Evolutionary conservation across 2,113 vertebrate genomes (phyloP).

Genomic region (Myocastor coypus): DNA sequence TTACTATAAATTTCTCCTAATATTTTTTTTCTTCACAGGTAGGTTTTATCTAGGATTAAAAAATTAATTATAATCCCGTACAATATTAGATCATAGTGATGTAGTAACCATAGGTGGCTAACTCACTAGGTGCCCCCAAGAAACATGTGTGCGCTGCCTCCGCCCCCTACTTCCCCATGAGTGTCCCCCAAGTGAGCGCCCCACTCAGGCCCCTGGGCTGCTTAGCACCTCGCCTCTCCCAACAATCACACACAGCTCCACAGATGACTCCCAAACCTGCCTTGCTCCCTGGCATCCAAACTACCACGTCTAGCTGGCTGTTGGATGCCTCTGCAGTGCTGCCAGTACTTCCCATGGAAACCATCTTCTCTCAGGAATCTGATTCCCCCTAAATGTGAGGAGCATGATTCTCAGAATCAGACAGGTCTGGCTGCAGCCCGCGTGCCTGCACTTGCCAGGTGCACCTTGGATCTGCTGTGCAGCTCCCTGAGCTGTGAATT

Average conservation of each 20-base stretch:
- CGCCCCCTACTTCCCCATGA: too few species aligned
- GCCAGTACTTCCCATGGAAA: not conserved
- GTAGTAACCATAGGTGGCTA: not conserved
- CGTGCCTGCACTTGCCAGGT: not conserved
- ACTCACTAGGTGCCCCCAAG: not conserved
- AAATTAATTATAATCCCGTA: not conserved
- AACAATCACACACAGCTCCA: not conserved
- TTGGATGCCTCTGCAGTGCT: not conserved
- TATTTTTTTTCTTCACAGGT: conserved; percentile 18
- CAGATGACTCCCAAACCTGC: not conserved
- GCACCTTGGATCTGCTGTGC: not conserved
- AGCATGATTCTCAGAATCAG: not conserved
- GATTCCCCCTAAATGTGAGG: not conserved
- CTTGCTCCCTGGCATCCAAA: not conserved
- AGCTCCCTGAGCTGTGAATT: not conserved
- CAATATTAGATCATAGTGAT: not conserved
- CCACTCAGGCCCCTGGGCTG: not conserved
- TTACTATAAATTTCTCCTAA: not conserved
- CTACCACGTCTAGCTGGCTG: not conserved
- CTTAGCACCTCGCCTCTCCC: not conserved
- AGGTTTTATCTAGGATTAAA: not conserved
- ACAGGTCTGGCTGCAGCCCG: not conserved
- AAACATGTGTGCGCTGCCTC: not conserved
- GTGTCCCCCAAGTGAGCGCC: not conserved
- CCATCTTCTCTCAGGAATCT: not conserved